These are phyloP conservation scores for Phylloscopus collybita DNA, from an alignment of 2,797 vertebrate genomes.

Conservation along the genomic window DNA sequence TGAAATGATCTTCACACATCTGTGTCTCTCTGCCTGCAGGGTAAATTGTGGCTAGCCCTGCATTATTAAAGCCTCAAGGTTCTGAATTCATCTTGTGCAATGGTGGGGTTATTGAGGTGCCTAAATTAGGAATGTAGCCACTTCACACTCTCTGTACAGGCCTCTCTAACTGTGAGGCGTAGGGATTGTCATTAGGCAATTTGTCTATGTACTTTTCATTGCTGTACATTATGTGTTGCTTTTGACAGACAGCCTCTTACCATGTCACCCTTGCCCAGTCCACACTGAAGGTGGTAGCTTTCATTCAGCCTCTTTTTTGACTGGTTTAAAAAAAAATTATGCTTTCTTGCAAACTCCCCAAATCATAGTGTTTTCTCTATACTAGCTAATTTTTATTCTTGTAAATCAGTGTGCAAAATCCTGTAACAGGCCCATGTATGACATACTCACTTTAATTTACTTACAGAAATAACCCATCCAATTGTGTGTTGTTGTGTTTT, in stretches of 20 bases:
- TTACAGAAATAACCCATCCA: background rate
- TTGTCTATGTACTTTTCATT: background rate
- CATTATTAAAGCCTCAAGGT: background rate
- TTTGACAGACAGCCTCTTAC: background rate
- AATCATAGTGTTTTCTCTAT: background rate
- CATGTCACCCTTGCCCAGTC: background rate
- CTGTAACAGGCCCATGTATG: background rate
- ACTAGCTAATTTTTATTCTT: background rate
- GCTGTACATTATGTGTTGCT: background rate
- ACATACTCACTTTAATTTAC: background rate
- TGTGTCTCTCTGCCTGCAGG: background rate
- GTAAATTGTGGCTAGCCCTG: background rate
- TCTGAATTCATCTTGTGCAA: slow-evolving; percentile 31
- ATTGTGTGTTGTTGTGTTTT: background rate
- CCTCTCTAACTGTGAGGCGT: background rate
- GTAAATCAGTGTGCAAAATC: background rate
- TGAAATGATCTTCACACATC: background rate
- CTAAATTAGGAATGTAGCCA: slow-evolving; percentile 22
- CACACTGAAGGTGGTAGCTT: background rate
- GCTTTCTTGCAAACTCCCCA: background rate
- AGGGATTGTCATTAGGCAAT: background rate
- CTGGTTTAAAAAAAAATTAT: background rate
- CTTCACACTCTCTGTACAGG: background rate
- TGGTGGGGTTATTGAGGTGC: background rate
- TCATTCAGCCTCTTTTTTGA: background rate